Evolutionary conservation across 2,888 invertebrate genomes (phyloP).

Genomic region (Nasonovia ribisnigri): DNA sequence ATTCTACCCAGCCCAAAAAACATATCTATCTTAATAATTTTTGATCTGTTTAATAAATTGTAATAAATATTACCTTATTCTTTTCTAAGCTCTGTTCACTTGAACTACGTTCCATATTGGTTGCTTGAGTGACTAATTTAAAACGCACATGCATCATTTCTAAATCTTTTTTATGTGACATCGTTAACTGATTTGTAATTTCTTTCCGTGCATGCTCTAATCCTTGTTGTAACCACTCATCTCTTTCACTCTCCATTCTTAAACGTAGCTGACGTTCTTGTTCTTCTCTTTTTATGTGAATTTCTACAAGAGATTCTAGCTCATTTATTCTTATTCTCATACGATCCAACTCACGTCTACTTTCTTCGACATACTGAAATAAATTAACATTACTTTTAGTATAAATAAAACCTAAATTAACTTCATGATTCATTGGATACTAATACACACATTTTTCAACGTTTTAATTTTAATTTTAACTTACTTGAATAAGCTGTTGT

Average conservation of each 20-base stretch:
- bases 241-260: conserved; percentile 50
- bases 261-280: conserved; percentile 42
- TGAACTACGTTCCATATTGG: conserved; percentile 81
- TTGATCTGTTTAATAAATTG: background rate
- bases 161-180: conserved; percentile 78
- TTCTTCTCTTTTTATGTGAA: conserved; percentile 38
- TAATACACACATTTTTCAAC: background rate
- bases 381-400: background rate
- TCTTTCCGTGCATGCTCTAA: conserved; percentile 77
- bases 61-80: conserved; percentile 73
- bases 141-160: conserved; percentile 71
- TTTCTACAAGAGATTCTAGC: conserved; percentile 43
- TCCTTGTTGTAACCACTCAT: conserved; percentile 70
- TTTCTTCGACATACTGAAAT: conserved; percentile 47
- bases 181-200: conserved; percentile 78
- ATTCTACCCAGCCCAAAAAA: background rate
- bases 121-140: conserved; percentile 78
- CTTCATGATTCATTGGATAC: background rate
- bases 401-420: background rate
- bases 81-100: conserved; percentile 84
- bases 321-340: conserved; percentile 40
- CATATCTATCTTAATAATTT: background rate
- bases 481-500: conserved; percentile 36
- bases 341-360: conserved; percentile 9
- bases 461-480: background rate